phyloP scores from a whole-genome alignment of 2,888 invertebrate species.

The Cantharis rufa region DNA sequence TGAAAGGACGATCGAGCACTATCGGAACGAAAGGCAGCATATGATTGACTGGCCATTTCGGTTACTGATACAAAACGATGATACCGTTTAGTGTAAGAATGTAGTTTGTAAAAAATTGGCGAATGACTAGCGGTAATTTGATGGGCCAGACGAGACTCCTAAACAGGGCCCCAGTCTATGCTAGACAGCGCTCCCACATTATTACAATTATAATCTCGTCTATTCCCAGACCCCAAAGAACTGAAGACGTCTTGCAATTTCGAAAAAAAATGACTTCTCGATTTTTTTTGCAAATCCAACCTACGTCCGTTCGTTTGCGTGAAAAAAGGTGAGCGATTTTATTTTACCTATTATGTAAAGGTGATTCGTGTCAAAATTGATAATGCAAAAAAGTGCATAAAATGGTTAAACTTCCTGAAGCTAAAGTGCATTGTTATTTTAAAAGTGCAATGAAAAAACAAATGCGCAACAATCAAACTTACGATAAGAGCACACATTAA shows the following conservation, averaged over 20 bases:
- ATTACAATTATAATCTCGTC: conserved; percentile 38
- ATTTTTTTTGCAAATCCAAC: background rate
- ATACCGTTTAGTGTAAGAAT: conserved; percentile 44
- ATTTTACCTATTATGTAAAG: background rate
- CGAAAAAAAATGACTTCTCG: background rate
- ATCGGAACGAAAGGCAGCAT: background rate
- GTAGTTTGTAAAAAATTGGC: conserved; percentile 48
- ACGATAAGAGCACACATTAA: conserved; percentile 32
- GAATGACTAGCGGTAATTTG: conserved; percentile 44
- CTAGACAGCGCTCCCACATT: conserved; percentile 40
- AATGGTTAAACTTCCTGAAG: background rate
- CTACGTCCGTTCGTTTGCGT: background rate
- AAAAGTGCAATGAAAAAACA: conserved; percentile 22
- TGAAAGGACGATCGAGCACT: background rate
- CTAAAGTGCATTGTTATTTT: conserved; percentile 27
- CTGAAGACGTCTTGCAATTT: background rate
- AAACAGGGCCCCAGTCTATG: conserved; percentile 39
- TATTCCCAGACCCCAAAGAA: conserved; percentile 47
- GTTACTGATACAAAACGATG: conserved; percentile 38
- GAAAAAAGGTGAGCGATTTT: background rate
- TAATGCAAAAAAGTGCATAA: background rate
- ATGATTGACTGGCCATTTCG: background rate
- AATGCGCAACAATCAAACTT: conserved; percentile 25
- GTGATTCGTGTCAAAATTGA: background rate
- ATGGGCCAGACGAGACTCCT: conserved; percentile 37